Base-by-base conservation (phyloP, 2,888 invertebrate species). In the Eristalis intricaria region DNA sequence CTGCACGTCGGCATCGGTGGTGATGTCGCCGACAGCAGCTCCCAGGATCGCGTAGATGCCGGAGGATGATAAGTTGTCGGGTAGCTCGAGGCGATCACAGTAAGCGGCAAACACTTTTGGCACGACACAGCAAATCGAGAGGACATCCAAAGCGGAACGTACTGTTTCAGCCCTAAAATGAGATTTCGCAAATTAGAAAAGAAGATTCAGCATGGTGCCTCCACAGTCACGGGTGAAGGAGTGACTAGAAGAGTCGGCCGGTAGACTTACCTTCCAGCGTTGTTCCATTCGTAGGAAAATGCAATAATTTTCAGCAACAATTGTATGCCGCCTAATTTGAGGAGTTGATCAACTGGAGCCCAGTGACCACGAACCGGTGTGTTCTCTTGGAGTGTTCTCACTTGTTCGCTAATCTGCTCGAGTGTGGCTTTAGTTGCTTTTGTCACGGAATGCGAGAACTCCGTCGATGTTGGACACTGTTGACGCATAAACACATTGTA, bases 1-100 rank as follows among this genome's bases (percentile, higher is more conserved):
- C 92, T 98, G 97, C 0, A 99, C 98, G 90, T 98, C 98, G 0
- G 98, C 95, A 91, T 99, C 99, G 1, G 96, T 95, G 0, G 97
- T 96, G 43, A 98, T 96, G 92, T 98, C 98, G 0, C 98, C 98
- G 91, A 98, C 98, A 0, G 98, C 97, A 26, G 98, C 97, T 2
- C 95, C 96, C 66, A 98, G 93, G 63, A 98, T 95, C 56, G 98
- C 96, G 91, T 97, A 97, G 89, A 96, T 95, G 1, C 97, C 97
- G 19, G 97, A 96, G 5, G 96, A 96, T 89, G 96, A 94, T 40
- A 96, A 95, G 64, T 96, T 95, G 91, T 98, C 97, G 1, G 96
- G 95, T 93, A 96, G 94, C 89, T 96, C 96, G 0, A 97, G 94
- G 89, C 95, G 94, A 90, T 97, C 96, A 78, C 96, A 97, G 66